Percentiles rank a stretch among this genome's conserved stretches.
Evolutionary conservation across 2,888 invertebrate genomes (phyloP).

Genomic region (Agapetus fuscipes): DNA sequence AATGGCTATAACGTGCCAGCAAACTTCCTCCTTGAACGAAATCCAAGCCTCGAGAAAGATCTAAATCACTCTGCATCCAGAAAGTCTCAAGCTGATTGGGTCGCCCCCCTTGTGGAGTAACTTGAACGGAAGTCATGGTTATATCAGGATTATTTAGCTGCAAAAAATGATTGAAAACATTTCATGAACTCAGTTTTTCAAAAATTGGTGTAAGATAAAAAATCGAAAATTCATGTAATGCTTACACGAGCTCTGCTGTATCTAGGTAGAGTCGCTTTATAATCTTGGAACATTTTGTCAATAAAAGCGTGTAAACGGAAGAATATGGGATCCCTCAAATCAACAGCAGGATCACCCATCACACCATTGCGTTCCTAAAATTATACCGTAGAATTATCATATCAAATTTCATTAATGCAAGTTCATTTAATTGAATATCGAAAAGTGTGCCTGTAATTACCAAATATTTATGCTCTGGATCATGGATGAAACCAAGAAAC

Average conservation of each 20-base stretch:
- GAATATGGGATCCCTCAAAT: conserved; percentile 80
- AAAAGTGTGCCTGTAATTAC: conserved; percentile 31
- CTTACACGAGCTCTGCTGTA: conserved; percentile 44
- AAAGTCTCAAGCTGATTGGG: conserved; percentile 56
- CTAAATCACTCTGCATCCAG: conserved; percentile 74
- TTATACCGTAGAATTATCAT: too few relatives aligned
- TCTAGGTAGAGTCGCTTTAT: conserved; percentile 51
- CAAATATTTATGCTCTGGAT: conserved; percentile 60
- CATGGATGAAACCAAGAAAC: conserved; percentile 61
- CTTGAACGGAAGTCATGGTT: conserved; percentile 37
- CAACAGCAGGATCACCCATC: conserved; percentile 73
- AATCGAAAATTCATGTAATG: conserved; percentile 3
- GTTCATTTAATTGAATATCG: neutral
- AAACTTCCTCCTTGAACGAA: conserved; percentile 62
- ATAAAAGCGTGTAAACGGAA: conserved; percentile 78
- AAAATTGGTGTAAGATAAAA: conserved; percentile 13
- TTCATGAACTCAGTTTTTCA: neutral
- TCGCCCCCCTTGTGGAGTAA: conserved; percentile 33
- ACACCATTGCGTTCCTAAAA: conserved; percentile 63
- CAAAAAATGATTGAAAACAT: conserved; percentile 10
- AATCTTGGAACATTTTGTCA: conserved; percentile 63
- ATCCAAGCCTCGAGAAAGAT: conserved; percentile 72
- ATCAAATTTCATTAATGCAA: too few relatives aligned
- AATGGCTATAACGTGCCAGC: conserved; percentile 63
- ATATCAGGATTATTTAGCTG: conserved; percentile 55